Evolutionary conservation across 2,888 invertebrate species (phyloP).

Genomic region (Lycocerus yunnanus): DNA sequence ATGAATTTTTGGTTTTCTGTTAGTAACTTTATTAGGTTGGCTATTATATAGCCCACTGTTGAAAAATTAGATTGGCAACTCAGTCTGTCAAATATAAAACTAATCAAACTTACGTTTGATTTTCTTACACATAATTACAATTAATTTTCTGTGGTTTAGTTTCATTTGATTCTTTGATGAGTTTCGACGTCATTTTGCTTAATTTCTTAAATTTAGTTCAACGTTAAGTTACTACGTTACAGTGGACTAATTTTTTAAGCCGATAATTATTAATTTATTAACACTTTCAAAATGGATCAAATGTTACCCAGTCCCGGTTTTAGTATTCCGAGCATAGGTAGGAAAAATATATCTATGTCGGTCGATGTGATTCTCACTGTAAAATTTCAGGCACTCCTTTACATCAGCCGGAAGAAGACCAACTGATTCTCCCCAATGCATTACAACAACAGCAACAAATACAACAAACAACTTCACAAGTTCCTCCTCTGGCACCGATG

Average conservation of each 20-base stretch:
- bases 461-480: constrained; percentile 50
- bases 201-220: too few species aligned
- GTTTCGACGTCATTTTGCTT: too few species aligned
- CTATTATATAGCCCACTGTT: too few species aligned
- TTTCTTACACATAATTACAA: too few species aligned
- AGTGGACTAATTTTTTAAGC: too few species aligned
- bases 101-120: background rate
- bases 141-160: too few species aligned
- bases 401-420: constrained; percentile 90
- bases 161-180: too few species aligned
- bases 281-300: constrained; percentile 73
- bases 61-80: background rate
- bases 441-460: constrained; percentile 78
- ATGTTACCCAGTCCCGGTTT: constrained; percentile 89
- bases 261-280: background rate
- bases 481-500: constrained; percentile 64
- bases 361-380: background rate
- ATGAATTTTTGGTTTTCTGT: too few species aligned
- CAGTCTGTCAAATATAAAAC: background rate
- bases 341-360: constrained; percentile 19
- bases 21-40: too few species aligned
- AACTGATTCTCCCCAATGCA: constrained; percentile 85
- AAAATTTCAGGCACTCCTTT: constrained; percentile 69
- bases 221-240: too few species aligned
- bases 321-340: constrained; percentile 84